Evolutionary conservation across 2,888 invertebrate genomes (phyloP).

Genomic region (Macropis europaea): DNA sequence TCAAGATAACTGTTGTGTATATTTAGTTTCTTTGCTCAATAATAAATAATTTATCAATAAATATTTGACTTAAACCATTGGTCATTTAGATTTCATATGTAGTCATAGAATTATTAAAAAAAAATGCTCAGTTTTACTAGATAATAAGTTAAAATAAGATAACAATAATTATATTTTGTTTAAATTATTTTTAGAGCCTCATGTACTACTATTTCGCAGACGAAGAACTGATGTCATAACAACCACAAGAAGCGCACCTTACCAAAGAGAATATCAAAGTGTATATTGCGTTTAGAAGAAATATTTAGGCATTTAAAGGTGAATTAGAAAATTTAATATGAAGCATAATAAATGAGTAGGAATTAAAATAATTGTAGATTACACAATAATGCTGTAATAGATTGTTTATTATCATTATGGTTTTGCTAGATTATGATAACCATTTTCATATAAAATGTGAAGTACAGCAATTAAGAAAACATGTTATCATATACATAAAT

Average conservation of each 20-base stretch:
- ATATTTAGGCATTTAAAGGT: slow-evolving; percentile 1
- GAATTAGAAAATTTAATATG: background rate
- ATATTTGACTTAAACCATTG: too few species aligned
- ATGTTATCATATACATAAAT: too few species aligned
- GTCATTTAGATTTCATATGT: too few species aligned
- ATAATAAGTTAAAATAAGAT: background rate
- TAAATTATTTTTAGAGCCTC: slow-evolving; percentile 84
- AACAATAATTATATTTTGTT: background rate
- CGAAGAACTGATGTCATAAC: slow-evolving; percentile 74
- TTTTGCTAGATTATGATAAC: background rate
- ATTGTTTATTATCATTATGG: background rate
- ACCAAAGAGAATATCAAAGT: slow-evolving; percentile 18
- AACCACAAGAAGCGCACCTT: slow-evolving; percentile 15
- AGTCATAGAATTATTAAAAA: too few species aligned
- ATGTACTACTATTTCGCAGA: slow-evolving; percentile 90
- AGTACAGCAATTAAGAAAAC: background rate
- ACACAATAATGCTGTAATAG: background rate
- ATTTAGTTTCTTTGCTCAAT: too few species aligned
- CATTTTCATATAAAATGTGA: background rate
- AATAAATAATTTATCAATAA: too few species aligned
- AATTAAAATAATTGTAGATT: background rate
- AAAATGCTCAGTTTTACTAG: background rate
- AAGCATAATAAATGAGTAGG: background rate
- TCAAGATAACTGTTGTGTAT: too few species aligned
- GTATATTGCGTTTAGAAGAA: slow-evolving; percentile 11